A percentile compares a stretch with the other conserved stretches of the same genome.
Evolutionary conservation across 2,113 vertebrate genomes (phyloP).

Genomic region (Bufo bufo): DNA sequence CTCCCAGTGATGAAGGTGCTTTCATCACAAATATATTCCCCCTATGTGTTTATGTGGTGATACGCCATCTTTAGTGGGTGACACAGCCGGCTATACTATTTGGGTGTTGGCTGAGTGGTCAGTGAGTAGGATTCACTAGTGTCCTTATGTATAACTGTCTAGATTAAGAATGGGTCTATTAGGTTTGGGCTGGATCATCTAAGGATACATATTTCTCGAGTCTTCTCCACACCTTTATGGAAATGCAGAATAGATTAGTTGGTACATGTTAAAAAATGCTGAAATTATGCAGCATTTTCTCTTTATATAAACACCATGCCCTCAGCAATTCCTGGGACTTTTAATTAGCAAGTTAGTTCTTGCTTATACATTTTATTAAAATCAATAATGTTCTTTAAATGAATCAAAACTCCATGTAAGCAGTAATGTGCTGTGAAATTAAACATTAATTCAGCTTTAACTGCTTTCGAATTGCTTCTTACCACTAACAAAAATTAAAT

Average conservation of each 20-base stretch:
- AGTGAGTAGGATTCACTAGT: no score
- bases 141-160: not conserved
- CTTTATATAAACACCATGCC: constrained; percentile 20
- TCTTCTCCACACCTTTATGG: not conserved
- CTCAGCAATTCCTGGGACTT: constrained; percentile 13
- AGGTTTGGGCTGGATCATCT: not conserved
- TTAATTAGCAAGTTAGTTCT: constrained; percentile 30
- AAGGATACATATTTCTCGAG: not conserved
- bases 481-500: constrained; percentile 3
- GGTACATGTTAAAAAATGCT: not conserved
- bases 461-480: not conserved
- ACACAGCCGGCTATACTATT: no score
- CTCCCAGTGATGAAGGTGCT: no score
- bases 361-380: constrained; percentile 33
- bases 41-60: no score
- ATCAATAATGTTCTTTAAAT: constrained; percentile 25
- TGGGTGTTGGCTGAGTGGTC: no score
- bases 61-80: no score
- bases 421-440: constrained; percentile 13
- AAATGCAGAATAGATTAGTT: not conserved
- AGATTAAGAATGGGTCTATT: not conserved
- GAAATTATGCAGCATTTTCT: not conserved
- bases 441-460: not conserved
- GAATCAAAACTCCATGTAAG: not conserved
- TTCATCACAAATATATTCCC: no score